These are phyloP conservation scores for Lepidothrix coronata DNA, from an alignment of 2,113 vertebrate genomes.

Conservation along the genomic window DNA sequence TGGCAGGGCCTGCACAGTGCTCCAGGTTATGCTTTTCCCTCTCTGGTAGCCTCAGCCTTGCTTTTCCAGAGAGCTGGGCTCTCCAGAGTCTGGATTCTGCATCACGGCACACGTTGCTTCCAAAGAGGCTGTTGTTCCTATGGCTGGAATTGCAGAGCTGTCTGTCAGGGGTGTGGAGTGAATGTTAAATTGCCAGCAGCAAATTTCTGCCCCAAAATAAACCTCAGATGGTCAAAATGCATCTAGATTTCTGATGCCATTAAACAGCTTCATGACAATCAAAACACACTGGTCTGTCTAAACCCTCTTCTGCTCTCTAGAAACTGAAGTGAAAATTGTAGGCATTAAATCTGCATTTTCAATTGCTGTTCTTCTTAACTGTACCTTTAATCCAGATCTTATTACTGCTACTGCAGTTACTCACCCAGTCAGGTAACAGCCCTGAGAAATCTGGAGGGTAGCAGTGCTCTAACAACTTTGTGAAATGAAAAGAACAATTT, in stretches of 20 bases:
- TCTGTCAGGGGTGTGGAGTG: slow-evolving; percentile 10
- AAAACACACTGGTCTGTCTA: slow-evolving; percentile 1
- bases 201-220: slow-evolving; percentile 8
- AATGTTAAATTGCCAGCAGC: slow-evolving; percentile 35
- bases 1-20: neutral
- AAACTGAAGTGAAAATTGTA: slow-evolving; percentile 13
- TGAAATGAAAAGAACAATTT: slow-evolving; percentile 42
- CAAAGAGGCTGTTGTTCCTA: neutral
- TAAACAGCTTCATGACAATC: slow-evolving; percentile 24
- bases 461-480: slow-evolving; percentile 23
- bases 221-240: slow-evolving; percentile 21
- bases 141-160: neutral
- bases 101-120: neutral
- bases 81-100: neutral
- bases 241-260: slow-evolving; percentile 7
- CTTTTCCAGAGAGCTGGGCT: neutral
- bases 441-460: slow-evolving; percentile 42
- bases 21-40: neutral
- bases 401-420: slow-evolving; percentile 51
- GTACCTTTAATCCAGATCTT: slow-evolving; percentile 7
- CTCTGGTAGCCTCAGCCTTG: neutral
- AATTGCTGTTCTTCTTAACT: slow-evolving; percentile 29
- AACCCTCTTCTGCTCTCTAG: slow-evolving; percentile 39
- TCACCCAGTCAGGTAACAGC: slow-evolving; percentile 14
- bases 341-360: slow-evolving; percentile 35